Evolutionary conservation across 2,113 vertebrate genomes (phyloP), one percentile per base, ranked within the genome.

Genomic region (Monopterus albus): DNA sequence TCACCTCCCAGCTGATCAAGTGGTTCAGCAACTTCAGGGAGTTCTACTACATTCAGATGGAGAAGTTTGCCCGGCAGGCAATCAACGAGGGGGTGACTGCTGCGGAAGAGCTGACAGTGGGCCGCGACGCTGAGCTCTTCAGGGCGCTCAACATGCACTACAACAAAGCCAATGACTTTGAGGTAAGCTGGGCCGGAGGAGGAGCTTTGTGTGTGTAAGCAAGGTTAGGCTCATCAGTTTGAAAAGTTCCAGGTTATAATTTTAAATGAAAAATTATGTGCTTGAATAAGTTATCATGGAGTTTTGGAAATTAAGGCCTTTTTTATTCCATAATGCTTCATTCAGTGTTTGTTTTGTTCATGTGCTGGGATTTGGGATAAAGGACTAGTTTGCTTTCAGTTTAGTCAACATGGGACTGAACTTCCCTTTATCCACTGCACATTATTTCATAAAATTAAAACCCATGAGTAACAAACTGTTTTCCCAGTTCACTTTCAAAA

Each of bases 1-100:
- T 99, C 93, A 99, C 98, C 88, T 99, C 98, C 85, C 98, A 99
- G 94, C 96, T 99, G 93, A 99, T 99, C 95, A 99, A 99, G 94
- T 99, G 98, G 97, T 99, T 99, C 93, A 99, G 97, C 94, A 99
- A 99, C 94, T 98, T 99, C 94, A 92, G 98, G 47, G 98, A 99
- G 94, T 99, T 99, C 94, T 99, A 98, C 95, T 99, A 98, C 93
- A 99, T 98, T 94, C 98, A 99, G 94, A 99, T 98, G 98, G 98
- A 99, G 95, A 99, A 99, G 94, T 99, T 98, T 2, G 97, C 98
- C 0, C 95, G 97, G 53, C 97, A 99, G 94, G 89, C 96, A 93
- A 99, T 99, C 94, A 98, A 98, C 53, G 98, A 99, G 28, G 98
- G 98, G 2, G 95, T 96, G 90, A 95, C 97, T 0, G 93, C 94